These are phyloP conservation scores for Thereva unica DNA, from an alignment of 2,888 invertebrate genomes.

Conservation along the genomic window DNA sequence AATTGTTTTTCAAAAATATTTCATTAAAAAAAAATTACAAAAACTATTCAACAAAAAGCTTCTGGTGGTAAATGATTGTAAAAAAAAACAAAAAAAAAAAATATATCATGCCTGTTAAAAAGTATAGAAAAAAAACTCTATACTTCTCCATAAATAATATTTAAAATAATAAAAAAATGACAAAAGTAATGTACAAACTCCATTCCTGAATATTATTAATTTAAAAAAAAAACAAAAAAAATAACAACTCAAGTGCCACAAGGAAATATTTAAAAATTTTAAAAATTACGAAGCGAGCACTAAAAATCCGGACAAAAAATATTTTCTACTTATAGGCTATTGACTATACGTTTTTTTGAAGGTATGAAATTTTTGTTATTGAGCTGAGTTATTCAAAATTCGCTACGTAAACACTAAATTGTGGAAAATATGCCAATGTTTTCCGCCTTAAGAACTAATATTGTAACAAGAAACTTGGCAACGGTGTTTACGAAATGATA, in stretches of 20 bases:
- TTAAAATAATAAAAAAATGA: neutral
- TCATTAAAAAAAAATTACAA: constrained; percentile 1
- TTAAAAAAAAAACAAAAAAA: too few relatives aligned
- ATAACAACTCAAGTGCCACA: too few relatives aligned
- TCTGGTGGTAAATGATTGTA: neutral
- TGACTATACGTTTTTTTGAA: too few relatives aligned
- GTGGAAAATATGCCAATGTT: neutral
- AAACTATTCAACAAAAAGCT: neutral
- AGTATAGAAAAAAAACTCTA: neutral
- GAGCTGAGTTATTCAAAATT: too few relatives aligned
- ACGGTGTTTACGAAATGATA: constrained; percentile 43
- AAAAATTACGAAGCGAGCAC: too few relatives aligned
- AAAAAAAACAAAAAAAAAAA: neutral
- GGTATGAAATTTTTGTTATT: too few relatives aligned
- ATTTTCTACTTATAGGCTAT: too few relatives aligned
- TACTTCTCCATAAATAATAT: neutral
- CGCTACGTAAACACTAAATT: too few relatives aligned
- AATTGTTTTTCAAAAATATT: neutral
- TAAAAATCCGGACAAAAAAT: too few relatives aligned
- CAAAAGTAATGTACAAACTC: constrained; percentile 20
- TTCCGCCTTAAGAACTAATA: neutral
- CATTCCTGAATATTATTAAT: too few relatives aligned
- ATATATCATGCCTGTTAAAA: constrained; percentile 4
- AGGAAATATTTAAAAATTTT: too few relatives aligned
- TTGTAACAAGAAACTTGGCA: constrained; percentile 27